Conservation (phyloP, 2,113 vertebrate species). For the Sarotherodon lohbergeri region DNA sequence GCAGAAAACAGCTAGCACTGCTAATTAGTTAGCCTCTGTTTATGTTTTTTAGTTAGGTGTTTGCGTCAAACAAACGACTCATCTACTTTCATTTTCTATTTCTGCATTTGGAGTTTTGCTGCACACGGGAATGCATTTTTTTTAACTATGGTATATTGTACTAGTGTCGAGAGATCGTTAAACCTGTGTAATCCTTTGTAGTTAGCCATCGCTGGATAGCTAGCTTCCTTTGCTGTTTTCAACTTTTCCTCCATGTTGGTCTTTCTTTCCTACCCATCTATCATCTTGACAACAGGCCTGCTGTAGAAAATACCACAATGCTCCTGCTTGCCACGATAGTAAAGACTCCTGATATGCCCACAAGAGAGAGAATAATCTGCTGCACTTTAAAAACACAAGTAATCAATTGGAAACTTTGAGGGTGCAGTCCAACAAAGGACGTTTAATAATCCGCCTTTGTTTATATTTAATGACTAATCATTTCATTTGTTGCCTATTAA, state of each 20-base stretch:
- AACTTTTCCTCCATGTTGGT: conserved; percentile 32
- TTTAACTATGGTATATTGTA: fast-evolving
- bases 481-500: not conserved
- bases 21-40: conserved; percentile 36
- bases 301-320: not conserved
- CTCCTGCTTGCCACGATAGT: not conserved
- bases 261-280: not conserved
- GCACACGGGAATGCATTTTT: not conserved
- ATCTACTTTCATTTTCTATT: not conserved
- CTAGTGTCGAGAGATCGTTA: not conserved
- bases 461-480: not conserved
- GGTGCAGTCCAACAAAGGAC: not conserved
- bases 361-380: not conserved
- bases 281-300: not conserved
- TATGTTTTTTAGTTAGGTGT: not conserved
- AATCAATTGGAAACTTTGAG: not conserved
- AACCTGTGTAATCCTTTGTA: not conserved
- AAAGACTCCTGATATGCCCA: not conserved
- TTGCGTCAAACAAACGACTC: not conserved
- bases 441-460: not conserved
- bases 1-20: conserved; percentile 3
- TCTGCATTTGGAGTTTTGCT: not conserved
- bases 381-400: not conserved
- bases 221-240: conserved; percentile 9
- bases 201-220: conserved; percentile 3